Conservation (phyloP, 2,113 vertebrate genomes). For the Engystomops pustulosus region DNA sequence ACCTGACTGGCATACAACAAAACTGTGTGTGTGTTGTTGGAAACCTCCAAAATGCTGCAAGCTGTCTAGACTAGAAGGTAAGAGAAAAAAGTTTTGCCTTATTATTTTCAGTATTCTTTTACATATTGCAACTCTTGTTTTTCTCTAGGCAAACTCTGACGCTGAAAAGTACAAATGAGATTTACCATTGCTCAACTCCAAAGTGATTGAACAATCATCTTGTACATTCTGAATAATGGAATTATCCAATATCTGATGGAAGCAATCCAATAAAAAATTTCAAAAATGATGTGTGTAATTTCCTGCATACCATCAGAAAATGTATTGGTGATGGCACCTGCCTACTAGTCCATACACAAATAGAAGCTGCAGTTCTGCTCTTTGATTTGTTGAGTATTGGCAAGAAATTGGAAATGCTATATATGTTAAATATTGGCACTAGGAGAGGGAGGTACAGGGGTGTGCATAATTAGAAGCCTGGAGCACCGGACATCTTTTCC, state of each 20-base stretch:
- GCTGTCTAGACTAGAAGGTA: neutral
- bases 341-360: too few species aligned
- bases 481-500: too few species aligned
- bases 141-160: neutral
- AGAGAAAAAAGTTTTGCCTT: neutral
- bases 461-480: too few species aligned
- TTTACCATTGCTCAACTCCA: neutral
- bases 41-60: slow-evolving; percentile 9
- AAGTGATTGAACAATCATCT: neutral
- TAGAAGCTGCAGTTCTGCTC: too few species aligned
- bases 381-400: too few species aligned
- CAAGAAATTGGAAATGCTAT: too few species aligned
- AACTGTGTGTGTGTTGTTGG: neutral
- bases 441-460: too few species aligned
- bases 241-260: neutral
- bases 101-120: neutral
- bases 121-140: neutral
- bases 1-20: slow-evolving; percentile 22
- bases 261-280: neutral
- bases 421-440: too few species aligned
- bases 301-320: too few species aligned
- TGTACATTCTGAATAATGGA: neutral
- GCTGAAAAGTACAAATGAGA: neutral
- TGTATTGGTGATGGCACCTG: too few species aligned
- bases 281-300: neutral